Conservation (phyloP, 1,140 invertebrate species). For the Micrasema minimum region DNA sequence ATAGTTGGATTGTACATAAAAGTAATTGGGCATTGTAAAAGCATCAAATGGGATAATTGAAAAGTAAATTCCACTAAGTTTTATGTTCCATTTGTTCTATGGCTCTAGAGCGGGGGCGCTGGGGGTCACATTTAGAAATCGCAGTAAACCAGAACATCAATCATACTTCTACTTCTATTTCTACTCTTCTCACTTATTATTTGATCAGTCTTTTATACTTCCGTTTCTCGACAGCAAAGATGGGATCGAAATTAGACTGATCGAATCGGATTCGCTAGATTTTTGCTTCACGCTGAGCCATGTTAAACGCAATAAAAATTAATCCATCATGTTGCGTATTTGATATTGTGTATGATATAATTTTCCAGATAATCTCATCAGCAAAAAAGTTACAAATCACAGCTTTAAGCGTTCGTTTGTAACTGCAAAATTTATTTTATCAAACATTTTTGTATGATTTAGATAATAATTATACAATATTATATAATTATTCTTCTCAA, state of each 20-base stretch:
- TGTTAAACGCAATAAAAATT: too few relatives aligned
- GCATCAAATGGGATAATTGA: background rate
- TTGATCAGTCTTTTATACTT: conserved; percentile 19
- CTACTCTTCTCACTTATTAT: conserved; percentile 25
- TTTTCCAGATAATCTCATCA: too few relatives aligned
- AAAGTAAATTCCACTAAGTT: conserved; percentile 1
- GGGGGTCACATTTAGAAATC: conserved; percentile 21
- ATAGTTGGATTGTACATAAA: too few relatives aligned
- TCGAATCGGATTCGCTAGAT: background rate
- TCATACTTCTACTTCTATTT: conserved; percentile 8
- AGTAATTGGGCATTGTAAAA: background rate
- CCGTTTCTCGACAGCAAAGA: conserved; percentile 6
- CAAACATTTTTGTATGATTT: too few relatives aligned
- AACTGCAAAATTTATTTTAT: too few relatives aligned
- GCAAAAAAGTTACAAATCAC: too few relatives aligned
- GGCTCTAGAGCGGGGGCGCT: background rate
- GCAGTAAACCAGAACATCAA: conserved; percentile 13
- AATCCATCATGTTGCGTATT: too few relatives aligned
- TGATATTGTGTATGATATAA: too few relatives aligned
- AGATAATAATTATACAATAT: too few relatives aligned
- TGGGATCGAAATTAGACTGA: conserved; percentile 3
- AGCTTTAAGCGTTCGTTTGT: too few relatives aligned
- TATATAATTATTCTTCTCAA: too few relatives aligned
- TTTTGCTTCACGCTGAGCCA: background rate
- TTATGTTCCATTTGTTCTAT: conserved; percentile 13